These are phyloP conservation scores for Myripristis jacobus DNA, from an alignment of 2,797 vertebrate genomes.

Conservation along the genomic window DNA sequence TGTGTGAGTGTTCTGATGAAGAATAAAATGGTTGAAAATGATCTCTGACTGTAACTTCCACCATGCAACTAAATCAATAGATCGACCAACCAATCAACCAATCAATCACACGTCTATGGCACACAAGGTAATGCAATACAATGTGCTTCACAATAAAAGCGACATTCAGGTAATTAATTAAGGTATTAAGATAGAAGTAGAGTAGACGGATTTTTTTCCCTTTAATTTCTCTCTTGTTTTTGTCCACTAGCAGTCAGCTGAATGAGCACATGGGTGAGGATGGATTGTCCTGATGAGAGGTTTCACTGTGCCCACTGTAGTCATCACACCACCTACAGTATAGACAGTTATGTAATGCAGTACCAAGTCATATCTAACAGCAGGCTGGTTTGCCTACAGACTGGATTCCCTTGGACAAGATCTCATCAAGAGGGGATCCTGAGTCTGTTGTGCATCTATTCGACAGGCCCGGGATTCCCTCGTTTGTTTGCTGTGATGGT, in stretches of 20 bases:
- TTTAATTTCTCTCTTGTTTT: background rate
- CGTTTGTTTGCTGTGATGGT: conserved; percentile 3
- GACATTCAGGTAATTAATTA: no score
- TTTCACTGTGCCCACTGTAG: conserved; percentile 46
- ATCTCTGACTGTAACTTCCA: no score
- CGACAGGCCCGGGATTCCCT: conserved; percentile 59
- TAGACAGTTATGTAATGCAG: conserved; percentile 51
- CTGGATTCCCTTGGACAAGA: conserved; percentile 44
- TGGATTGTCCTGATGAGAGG: conserved; percentile 46
- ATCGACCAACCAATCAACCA: no score
- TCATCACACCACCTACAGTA: conserved; percentile 31
- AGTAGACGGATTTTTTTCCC: no score
- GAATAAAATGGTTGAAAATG: no score
- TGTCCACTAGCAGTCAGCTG: conserved; percentile 3
- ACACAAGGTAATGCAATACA: no score
- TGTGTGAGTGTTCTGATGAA: no score
- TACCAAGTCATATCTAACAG: conserved; percentile 47
- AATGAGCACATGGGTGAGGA: conserved; percentile 33
- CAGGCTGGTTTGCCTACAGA: conserved; percentile 23
- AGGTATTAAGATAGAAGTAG: no score
- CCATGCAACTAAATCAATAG: no score
- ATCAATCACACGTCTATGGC: no score
- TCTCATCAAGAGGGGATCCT: conserved; percentile 44
- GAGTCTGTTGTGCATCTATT: conserved; percentile 32
- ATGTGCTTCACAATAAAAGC: no score